A percentile compares a stretch with the other conserved stretches of the same genome.
phyloP scores from a whole-genome alignment of 2,113 vertebrate species.

The Melanerpes formicivorus region DNA sequence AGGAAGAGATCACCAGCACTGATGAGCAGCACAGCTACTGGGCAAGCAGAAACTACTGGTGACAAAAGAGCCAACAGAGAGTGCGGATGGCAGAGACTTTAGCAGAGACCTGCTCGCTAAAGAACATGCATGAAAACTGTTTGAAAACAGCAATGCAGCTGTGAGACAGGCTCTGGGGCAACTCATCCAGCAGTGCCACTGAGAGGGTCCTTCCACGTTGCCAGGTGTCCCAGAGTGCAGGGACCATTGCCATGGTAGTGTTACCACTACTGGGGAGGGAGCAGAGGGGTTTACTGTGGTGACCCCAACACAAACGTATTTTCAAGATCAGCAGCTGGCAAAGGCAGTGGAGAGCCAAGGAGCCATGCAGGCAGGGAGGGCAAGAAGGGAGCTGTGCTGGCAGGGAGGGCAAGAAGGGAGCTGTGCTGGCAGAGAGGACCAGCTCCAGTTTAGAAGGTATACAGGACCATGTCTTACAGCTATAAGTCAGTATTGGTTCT shows the following conservation, averaged over 20 bases:
- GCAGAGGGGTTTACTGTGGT: no score
- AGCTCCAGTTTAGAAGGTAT: background rate
- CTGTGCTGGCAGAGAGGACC: background rate
- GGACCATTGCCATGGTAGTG: background rate
- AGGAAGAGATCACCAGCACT: background rate
- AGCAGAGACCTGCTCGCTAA: background rate
- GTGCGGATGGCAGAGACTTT: rapidly evolving
- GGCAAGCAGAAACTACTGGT: background rate
- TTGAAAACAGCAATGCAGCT: background rate
- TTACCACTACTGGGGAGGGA: no score
- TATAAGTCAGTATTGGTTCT: background rate
- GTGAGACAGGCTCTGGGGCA: background rate
- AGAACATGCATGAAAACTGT: rapidly evolving
- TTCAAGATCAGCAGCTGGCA: no score
- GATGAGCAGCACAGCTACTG: background rate
- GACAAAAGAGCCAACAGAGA: background rate
- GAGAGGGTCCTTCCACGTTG: no score
- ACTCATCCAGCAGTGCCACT: no score
- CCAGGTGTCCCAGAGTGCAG: background rate
- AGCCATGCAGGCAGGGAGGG: background rate
- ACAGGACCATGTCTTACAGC: background rate
- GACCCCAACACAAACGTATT: no score
- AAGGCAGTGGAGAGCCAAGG: no score
- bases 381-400: background rate
- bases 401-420: background rate